Base-by-base conservation (phyloP, 2,797 vertebrate species). In the Paratrypauchen microcephalus region DNA sequence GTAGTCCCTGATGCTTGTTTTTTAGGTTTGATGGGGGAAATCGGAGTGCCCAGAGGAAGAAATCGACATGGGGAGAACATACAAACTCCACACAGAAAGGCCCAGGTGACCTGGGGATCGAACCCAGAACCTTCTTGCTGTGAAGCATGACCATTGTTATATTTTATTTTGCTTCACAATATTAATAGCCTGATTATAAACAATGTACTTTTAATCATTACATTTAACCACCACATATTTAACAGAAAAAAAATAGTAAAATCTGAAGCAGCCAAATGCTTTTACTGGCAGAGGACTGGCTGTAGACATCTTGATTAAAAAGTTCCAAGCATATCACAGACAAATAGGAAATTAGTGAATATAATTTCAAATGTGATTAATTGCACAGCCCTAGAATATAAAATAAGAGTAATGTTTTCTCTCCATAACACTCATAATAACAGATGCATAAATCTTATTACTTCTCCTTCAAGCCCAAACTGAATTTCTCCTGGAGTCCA, bases 401-500 rank as follows among this genome's bases (percentile, higher is more conserved):
- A 36, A 60, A 60, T 36, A 60, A 19, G 8, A 32, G 19, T 32
- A 30, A 60, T 36, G 13, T 15, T 28, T 28, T 24, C 12, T 57
- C 24, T 28, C 55, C 15, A 2, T 57, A 28, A 15, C 23, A 57
- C 15, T 18, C 24, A 57, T 36, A 23, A 36, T n/a, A 32, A 60
- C 11, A 19, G 5, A 30, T 58, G 26, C 30, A 36, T 60, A 32
- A 60, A 32, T 60, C 30, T 19, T 36, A 9, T 52, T 39, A 45
- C 36, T 56, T 54, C 54, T 41, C 45, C 26, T 54, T 32, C 47
- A 39, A 65, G 56, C 69, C 57, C 21, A 79, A 70, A 83, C 32
- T 36, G 61, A 41, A 71, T 23, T 58, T 50, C 18, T 52, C 50
- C 45, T 52, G 45, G 45, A 28, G 26, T 69, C 73, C 68, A 77